phyloP scores from a whole-genome alignment of 2,113 vertebrate species.

The Sinocyclocheilus anophthalmus region DNA sequence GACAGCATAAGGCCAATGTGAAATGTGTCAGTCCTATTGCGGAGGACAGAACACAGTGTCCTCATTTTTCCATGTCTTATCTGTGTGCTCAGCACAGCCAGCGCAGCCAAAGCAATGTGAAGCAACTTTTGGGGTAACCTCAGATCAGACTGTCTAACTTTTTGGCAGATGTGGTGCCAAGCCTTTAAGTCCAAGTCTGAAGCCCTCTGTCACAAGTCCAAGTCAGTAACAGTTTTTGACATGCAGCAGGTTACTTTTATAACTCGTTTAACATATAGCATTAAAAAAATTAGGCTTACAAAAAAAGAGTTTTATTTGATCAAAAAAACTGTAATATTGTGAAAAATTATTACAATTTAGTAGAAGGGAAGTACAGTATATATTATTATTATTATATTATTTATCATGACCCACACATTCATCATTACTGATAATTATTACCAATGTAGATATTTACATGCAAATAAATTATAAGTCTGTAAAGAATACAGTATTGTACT shows the following conservation, averaged over 20 bases:
- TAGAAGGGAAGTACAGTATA: too few species aligned
- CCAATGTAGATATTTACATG: too few species aligned
- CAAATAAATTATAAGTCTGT: too few species aligned
- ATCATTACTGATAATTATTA: too few species aligned
- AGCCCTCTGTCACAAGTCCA: neutral
- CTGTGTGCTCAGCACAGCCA: neutral
- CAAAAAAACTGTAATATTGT: too few species aligned
- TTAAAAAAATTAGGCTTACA: neutral
- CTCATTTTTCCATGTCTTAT: neutral
- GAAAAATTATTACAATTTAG: too few species aligned
- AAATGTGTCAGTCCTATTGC: constrained; percentile 17
- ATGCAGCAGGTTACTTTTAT: too few species aligned
- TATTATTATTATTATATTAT: too few species aligned
- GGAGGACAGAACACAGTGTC: neutral
- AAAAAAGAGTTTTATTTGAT: too few species aligned
- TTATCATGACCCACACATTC: too few species aligned
- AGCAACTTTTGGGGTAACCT: constrained; percentile 9
- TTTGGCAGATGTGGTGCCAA: neutral
- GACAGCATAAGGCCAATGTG: neutral
- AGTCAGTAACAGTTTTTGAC: neutral
- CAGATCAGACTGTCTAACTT: neutral
- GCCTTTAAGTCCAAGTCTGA: neutral
- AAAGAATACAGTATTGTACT: neutral
- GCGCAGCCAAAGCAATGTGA: neutral
- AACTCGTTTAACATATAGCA: too few species aligned